Evolutionary conservation across 2,797 vertebrate species (phyloP).

Genomic region (Remorina albescens): DNA sequence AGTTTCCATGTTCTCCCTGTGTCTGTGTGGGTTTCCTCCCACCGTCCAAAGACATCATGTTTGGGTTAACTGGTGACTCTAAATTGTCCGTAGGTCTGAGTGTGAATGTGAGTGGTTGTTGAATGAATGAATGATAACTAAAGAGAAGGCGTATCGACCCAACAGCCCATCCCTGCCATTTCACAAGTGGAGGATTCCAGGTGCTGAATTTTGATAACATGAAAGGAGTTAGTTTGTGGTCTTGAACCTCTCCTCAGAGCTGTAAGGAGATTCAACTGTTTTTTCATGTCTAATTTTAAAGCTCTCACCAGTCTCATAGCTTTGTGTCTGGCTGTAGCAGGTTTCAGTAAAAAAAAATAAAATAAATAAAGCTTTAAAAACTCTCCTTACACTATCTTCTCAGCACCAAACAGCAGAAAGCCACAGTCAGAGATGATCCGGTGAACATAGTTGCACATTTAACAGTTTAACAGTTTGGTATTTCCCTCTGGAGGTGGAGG

Average conservation of each 20-base stretch:
- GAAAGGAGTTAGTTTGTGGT: not conserved
- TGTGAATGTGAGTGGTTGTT: no score
- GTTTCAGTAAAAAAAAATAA: conserved; percentile 4
- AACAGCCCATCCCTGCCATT: not conserved
- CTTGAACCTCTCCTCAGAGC: not conserved
- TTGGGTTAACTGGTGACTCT: no score
- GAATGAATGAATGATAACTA: no score
- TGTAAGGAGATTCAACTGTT: not conserved
- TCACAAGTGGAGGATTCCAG: not conserved
- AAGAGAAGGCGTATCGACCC: not conserved
- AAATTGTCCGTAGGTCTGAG: no score
- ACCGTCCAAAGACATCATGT: no score
- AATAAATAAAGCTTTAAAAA: not conserved
- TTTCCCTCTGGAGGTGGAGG: not conserved
- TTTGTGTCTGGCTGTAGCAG: not conserved
- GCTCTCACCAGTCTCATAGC: not conserved
- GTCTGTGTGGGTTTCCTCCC: no score
- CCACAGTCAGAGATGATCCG: not conserved
- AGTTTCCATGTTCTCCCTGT: no score
- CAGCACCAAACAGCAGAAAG: not conserved
- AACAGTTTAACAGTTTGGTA: not conserved
- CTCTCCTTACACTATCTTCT: not conserved
- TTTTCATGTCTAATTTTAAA: not conserved
- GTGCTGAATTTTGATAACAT: not conserved
- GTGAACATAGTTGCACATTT: not conserved